Evolutionary conservation across 2,797 vertebrate genomes (phyloP).

Genomic region (Pseudochromis fuscus): DNA sequence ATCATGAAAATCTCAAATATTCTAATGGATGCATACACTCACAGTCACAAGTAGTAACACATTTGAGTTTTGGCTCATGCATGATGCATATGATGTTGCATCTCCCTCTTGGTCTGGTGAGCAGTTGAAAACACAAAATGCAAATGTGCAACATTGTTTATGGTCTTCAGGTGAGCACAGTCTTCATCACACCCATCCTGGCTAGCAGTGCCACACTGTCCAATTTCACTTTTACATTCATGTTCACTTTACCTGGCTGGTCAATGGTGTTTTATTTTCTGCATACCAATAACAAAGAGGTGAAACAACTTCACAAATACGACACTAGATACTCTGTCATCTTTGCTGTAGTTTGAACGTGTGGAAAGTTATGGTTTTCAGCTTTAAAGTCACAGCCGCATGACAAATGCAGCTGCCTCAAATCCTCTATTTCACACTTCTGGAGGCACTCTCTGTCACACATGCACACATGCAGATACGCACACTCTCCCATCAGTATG

Average conservation of each 20-base stretch:
- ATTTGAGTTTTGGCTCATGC: constrained; percentile 14
- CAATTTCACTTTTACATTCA: not conserved
- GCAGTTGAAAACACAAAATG: not conserved
- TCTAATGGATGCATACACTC: constrained; percentile 12
- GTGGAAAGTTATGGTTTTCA: constrained; percentile 67
- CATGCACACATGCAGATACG: constrained; percentile 22
- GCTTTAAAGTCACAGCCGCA: constrained; percentile 69
- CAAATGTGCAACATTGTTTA: not conserved
- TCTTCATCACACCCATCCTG: not conserved
- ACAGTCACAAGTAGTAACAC: constrained; percentile 15
- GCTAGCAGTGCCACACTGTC: not conserved
- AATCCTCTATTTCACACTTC: constrained; percentile 78
- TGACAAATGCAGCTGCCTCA: constrained; percentile 76
- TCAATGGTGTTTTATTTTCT: not conserved
- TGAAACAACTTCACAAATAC: constrained; percentile 46
- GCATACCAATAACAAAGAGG: constrained; percentile 19
- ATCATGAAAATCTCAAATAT: constrained; percentile 33
- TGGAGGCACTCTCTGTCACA: constrained; percentile 57
- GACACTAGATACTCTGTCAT: constrained; percentile 35
- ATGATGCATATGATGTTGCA: not conserved
- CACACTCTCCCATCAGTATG: constrained; percentile 24
- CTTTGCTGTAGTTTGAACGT: constrained; percentile 55
- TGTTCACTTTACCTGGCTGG: constrained; percentile 8
- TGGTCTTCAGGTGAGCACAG: not conserved
- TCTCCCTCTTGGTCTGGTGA: not conserved